These are phyloP conservation scores for Cepaea nemoralis DNA, from an alignment of 1,140 invertebrate species.

Conservation along the genomic window DNA sequence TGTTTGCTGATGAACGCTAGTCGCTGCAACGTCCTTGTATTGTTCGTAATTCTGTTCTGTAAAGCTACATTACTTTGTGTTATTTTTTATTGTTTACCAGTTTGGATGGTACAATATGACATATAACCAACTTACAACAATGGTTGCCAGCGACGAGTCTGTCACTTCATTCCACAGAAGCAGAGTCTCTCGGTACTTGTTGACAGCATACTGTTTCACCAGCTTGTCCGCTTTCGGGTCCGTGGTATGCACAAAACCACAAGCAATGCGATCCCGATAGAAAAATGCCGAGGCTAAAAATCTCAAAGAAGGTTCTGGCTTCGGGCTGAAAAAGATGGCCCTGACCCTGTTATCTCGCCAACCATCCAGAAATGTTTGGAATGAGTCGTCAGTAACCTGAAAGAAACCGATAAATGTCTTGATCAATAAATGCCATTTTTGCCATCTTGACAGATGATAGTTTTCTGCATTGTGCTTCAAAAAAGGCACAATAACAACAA, in stretches of 20 bases:
- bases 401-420: conserved; percentile 34
- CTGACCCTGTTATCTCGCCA: conserved; percentile 93
- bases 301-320: conserved; percentile 81
- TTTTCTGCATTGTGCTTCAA: no score
- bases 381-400: conserved; percentile 80
- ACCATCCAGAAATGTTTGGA: conserved; percentile 85
- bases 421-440: no score
- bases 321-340: conserved; percentile 87
- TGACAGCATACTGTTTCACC: conserved; percentile 74
- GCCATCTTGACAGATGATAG: no score
- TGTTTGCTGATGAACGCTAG: no score
- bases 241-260: conserved; percentile 80
- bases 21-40: no score
- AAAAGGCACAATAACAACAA: no score
- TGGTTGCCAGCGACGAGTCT: conserved; percentile 83
- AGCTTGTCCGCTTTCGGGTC: conserved; percentile 67
- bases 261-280: conserved; percentile 86
- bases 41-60: no score
- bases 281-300: conserved; percentile 91
- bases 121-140: conserved; percentile 71
- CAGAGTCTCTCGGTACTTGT: conserved; percentile 81
- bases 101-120: neutral
- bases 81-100: no score
- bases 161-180: conserved; percentile 92
- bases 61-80: no score